A percentile compares a stretch with the other conserved stretches of the same genome.
Evolutionary conservation across 2,797 vertebrate genomes (phyloP).

Genomic region (Buceros bicornis): DNA sequence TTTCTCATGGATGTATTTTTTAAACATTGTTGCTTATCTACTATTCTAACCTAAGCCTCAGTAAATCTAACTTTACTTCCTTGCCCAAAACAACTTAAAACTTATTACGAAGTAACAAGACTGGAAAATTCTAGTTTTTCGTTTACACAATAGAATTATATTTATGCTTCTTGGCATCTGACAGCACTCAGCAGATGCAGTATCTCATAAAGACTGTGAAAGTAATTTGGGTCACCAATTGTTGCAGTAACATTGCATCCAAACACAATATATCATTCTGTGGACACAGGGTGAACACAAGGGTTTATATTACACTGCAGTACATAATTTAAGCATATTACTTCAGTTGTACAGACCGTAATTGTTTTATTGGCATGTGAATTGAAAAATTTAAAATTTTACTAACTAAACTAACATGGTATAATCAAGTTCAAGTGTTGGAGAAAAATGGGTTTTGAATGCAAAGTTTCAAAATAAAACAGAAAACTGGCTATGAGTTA

Average conservation of each 20-base stretch:
- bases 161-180: conserved; percentile 27
- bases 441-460: neutral
- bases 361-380: neutral
- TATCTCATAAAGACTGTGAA: neutral
- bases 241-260: neutral
- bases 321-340: neutral
- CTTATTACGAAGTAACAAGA: neutral
- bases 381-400: neutral
- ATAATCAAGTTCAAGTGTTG: neutral
- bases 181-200: neutral
- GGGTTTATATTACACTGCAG: neutral
- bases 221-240: conserved; percentile 13
- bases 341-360: neutral
- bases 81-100: neutral
- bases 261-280: neutral
- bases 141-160: neutral
- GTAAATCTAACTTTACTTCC: neutral
- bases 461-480: conserved; percentile 32
- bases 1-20: neutral
- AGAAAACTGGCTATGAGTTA: conserved; percentile 9
- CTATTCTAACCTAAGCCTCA: neutral
- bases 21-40: neutral
- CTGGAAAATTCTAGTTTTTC: neutral
- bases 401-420: neutral
- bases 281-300: neutral